Evolutionary conservation across 2,888 invertebrate species (phyloP).

Genomic region (Epicampocera succincta): DNA sequence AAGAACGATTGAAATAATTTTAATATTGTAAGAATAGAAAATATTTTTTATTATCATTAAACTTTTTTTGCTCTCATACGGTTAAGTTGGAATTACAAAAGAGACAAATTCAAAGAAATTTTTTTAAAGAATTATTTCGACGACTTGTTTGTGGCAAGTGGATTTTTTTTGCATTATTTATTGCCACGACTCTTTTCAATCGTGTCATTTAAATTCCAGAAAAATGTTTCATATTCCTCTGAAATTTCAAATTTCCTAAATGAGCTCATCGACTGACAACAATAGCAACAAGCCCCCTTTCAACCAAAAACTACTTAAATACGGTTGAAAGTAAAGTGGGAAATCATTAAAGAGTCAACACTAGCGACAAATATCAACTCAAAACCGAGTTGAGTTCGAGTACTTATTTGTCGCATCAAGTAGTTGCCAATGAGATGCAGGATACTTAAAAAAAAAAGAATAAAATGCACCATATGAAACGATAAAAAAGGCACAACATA

Average conservation of each 20-base stretch:
- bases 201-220: conserved; percentile 1
- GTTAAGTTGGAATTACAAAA: no score
- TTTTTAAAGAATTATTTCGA: no score
- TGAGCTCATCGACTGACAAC: conserved; percentile 25
- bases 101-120: no score
- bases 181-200: background rate
- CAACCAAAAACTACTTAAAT: conserved; percentile 57
- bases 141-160: no score
- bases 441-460: conserved; percentile 17
- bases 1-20: no score
- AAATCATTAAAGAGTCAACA: conserved; percentile 64
- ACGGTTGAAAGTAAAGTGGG: conserved; percentile 54
- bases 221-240: background rate
- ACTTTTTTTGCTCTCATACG: no score
- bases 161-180: no score
- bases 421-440: conserved; percentile 62
- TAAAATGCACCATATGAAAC: conserved; percentile 49
- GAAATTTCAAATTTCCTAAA: conserved; percentile 5
- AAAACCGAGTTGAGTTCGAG: conserved; percentile 49
- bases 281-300: background rate
- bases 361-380: conserved; percentile 58
- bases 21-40: no score
- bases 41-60: no score
- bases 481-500: background rate
- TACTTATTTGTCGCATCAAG: conserved; percentile 67